Base-by-base conservation (phyloP, 2,113 vertebrate genomes). In the Ovis canadensis region DNA sequence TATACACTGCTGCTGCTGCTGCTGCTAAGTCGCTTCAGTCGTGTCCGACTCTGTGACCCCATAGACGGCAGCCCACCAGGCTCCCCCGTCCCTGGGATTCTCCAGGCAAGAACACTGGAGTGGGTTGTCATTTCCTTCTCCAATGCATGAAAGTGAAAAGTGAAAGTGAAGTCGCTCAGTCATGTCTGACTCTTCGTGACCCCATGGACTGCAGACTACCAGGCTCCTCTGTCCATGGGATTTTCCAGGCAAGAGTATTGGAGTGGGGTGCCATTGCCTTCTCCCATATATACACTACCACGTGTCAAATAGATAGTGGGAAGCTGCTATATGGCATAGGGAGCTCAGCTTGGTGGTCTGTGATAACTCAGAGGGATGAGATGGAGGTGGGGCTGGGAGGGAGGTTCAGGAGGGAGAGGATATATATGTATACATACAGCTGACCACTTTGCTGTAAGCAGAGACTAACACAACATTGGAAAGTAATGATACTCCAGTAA, bases 151-250 rank as follows among this genome's bases (percentile, higher is more conserved):
- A 29, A 60, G 59, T 60, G 27, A 60, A 60, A 60, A 60, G 12
- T 6, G 27, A 60, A 60, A 60, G 59, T 29, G 12, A 60, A 29
- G 59, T 60, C 11, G 0, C 11, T 60, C 59, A 29, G 59, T 60
- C 5, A 0, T 60, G 11, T 29, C 59, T 0, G 12, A 29, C 59
- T 31, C 27, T 60, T 60, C 0, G 5, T 3, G 27, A 60, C 59
- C 12, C 59, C 59, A 60, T 60, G 12, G 59, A 60, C 59, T 60
- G 27, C 2, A 60, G 59, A 11, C 59, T 0, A 3, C 59, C 12
- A 29, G 59, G 5, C 12, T 29, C 12, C 59, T 29, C 59, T 12
- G 0, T 14, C 59, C 27, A 29, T 60, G 59, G 59, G 59, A 60
- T 29, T 60, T 14, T 60, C 59, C 27, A 60, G 5, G 59, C 59